Percentiles rank a stretch among this genome's conserved stretches.
Evolutionary conservation across 2,797 vertebrate genomes (phyloP).

Genomic region (Orientallactaga sibirica): DNA sequence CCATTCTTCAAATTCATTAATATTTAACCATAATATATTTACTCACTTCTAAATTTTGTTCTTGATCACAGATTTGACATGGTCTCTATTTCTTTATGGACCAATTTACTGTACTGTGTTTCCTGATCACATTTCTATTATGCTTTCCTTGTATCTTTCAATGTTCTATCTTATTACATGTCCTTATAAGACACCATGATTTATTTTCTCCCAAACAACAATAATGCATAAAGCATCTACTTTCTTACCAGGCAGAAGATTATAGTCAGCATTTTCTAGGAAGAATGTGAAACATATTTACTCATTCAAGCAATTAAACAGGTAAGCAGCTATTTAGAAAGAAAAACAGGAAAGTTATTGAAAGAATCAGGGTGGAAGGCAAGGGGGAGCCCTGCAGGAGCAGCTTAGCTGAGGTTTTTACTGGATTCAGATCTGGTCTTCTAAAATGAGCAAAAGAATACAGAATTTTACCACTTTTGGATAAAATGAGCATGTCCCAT

Average conservation of each 20-base stretch:
- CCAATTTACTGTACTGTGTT: conserved; percentile 2
- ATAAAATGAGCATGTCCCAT: background rate
- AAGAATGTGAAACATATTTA: conserved; percentile 23
- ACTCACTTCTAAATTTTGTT: background rate
- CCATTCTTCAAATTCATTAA: conserved; percentile 17
- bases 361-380: background rate
- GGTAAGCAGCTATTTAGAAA: conserved; percentile 20
- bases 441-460: conserved; percentile 30
- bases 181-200: background rate
- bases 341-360: conserved; percentile 24
- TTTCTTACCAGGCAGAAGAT: background rate
- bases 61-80: background rate
- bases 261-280: conserved; percentile 35
- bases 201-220: background rate
- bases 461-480: conserved; percentile 47
- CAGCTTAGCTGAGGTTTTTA: background rate
- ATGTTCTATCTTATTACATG: conserved; percentile 8
- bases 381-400: background rate
- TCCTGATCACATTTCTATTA: conserved; percentile 1
- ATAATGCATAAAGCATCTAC: conserved; percentile 11
- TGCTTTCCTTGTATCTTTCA: background rate
- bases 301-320: conserved; percentile 43
- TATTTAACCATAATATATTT: conserved; percentile 1
- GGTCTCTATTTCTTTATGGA: conserved; percentile 3
- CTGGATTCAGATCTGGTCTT: conserved; percentile 7